Evolutionary conservation across 1,140 invertebrate species (phyloP).

Genomic region (Drosophila parabipectinata): DNA sequence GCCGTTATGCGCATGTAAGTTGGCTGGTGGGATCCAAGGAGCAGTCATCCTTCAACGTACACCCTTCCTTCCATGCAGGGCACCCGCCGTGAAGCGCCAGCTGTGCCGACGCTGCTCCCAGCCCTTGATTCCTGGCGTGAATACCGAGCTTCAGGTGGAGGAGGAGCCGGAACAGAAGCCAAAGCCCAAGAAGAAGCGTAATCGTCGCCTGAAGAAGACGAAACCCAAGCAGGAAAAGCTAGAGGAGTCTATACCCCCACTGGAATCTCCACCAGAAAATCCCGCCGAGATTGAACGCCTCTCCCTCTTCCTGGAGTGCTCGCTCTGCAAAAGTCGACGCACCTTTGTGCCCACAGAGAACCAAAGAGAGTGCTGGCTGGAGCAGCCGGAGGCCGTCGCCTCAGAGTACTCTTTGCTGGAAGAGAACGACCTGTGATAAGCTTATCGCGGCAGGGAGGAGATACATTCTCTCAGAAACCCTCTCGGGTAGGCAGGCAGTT

Average conservation of each 20-base stretch:
- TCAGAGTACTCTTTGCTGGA: slow-evolving; percentile 29
- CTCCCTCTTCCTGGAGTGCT: slow-evolving; percentile 44
- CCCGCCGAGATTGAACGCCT: background rate
- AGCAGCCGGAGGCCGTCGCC: slow-evolving; percentile 47
- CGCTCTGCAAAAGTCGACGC: slow-evolving; percentile 44
- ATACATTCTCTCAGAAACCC: background rate
- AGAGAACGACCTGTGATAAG: background rate
- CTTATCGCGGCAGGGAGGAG: background rate
- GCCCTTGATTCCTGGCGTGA: slow-evolving; percentile 59
- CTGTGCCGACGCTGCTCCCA: slow-evolving; percentile 59
- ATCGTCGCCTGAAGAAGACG: slow-evolving; percentile 17
- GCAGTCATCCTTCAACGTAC: background rate
- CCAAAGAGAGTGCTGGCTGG: slow-evolving; percentile 57
- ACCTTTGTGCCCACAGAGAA: slow-evolving; percentile 27
- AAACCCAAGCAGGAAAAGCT: background rate
- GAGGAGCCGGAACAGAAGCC: background rate
- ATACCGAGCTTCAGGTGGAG: slow-evolving; percentile 38
- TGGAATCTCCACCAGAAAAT: background rate
- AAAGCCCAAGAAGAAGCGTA: slow-evolving; percentile 25
- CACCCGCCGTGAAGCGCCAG: slow-evolving; percentile 59
- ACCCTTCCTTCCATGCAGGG: slow-evolving; percentile 12
- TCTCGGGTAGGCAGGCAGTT: slow-evolving; percentile 24
- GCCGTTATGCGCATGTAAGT: slow-evolving; percentile 61
- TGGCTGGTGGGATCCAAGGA: background rate
- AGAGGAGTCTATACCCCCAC: no score